Conservation (phyloP, 2,888 invertebrate species). For the Norana najaformis region DNA sequence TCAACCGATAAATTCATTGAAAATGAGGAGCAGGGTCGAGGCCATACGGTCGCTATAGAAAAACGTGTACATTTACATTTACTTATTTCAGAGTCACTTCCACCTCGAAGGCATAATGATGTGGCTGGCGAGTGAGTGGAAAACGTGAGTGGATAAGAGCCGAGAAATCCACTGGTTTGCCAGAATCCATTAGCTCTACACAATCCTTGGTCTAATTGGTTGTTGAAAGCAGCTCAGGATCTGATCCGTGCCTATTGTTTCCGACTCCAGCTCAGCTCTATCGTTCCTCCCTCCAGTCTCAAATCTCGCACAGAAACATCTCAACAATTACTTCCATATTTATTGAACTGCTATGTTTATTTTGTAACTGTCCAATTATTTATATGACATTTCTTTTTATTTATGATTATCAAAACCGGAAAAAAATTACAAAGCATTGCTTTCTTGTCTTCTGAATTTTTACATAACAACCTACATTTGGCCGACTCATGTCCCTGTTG, state of each 20-base stretch:
- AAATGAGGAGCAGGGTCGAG: too few species aligned
- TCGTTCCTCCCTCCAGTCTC: not conserved
- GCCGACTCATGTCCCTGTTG: not conserved
- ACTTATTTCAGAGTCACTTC: not conserved
- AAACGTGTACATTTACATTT: not conserved
- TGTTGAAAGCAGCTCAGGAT: not conserved
- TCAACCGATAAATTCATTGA: too few species aligned
- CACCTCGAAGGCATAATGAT: not conserved
- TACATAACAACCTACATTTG: not conserved
- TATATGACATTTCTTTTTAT: not conserved
- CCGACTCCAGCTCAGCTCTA: not conserved
- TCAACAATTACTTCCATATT: not conserved
- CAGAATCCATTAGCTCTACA: not conserved
- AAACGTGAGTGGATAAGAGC: too few species aligned
- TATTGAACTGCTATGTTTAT: slow-evolving; percentile 5
- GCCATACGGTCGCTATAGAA: too few species aligned
- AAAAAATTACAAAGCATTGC: not conserved
- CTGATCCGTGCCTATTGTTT: not conserved
- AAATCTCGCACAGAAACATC: not conserved
- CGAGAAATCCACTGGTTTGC: not conserved
- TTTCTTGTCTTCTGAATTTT: not conserved
- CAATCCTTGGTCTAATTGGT: not conserved
- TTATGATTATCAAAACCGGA: slow-evolving; percentile 13
- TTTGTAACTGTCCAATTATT: not conserved
- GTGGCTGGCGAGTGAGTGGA: too few species aligned